Evolutionary conservation across 2,888 invertebrate species (phyloP).

Genomic region (Spilarctia lutea): DNA sequence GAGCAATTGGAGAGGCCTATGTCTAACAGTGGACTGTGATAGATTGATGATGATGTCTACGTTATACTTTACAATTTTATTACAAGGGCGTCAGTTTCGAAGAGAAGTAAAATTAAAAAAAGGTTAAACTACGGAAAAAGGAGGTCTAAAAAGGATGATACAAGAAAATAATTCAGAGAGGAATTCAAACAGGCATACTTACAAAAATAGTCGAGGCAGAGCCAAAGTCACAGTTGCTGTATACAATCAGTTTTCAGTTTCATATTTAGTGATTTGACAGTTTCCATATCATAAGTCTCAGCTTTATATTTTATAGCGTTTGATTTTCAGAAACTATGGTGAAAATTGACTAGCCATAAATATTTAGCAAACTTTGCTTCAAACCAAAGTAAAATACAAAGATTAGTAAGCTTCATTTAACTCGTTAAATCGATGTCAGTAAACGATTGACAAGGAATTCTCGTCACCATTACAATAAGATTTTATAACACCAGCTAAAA

Average conservation of each 20-base stretch:
- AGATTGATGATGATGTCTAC: too few species aligned
- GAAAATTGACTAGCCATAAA: neutral
- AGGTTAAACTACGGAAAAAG: conserved; percentile 13
- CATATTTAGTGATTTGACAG: neutral
- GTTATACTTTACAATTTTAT: conserved; percentile 30
- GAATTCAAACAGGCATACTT: too few species aligned
- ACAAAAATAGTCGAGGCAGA: too few species aligned
- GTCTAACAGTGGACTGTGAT: too few species aligned
- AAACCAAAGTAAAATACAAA: neutral
- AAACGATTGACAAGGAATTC: conserved; percentile 20
- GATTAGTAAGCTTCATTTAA: conserved; percentile 8
- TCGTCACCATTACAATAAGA: conserved; percentile 38
- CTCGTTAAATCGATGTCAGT: conserved; percentile 1
- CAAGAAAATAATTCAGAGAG: too few species aligned
- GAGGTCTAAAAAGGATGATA: too few species aligned
- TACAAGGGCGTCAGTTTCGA: conserved; percentile 28
- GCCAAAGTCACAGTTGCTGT: too few species aligned
- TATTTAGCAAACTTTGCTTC: neutral
- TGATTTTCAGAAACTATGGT: neutral
- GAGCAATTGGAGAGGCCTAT: too few species aligned
- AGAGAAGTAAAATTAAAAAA: conserved; percentile 32
- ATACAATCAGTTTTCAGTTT: too few species aligned
- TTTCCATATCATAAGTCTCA: neutral
- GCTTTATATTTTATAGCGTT: neutral
- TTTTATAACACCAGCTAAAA: conserved; percentile 41